Conservation (phyloP, 2,888 invertebrate genomes). For the Lobophora halterata region DNA sequence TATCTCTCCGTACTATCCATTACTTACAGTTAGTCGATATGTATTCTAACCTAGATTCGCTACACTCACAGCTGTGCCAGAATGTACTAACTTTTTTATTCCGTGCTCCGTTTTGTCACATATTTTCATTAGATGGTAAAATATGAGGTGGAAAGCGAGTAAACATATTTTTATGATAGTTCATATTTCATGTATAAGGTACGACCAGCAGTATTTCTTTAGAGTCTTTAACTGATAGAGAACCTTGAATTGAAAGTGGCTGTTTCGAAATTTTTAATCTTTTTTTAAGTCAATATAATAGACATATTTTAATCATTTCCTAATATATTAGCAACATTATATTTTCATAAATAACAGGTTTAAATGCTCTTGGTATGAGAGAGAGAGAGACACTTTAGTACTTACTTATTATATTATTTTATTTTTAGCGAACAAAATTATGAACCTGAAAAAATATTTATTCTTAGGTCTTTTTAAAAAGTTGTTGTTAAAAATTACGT, state of each 20-base stretch:
- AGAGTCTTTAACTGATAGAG: slow-evolving; percentile 7
- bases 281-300: no score
- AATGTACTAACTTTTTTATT: slow-evolving; percentile 37
- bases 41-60: slow-evolving; percentile 30
- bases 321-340: no score
- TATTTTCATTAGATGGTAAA: slow-evolving; percentile 43
- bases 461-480: slow-evolving; percentile 1
- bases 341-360: no score
- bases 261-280: no score
- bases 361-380: no score
- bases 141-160: slow-evolving; percentile 34
- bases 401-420: no score
- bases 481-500: slow-evolving; percentile 42
- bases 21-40: slow-evolving; percentile 25
- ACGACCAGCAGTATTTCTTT: slow-evolving; percentile 29
- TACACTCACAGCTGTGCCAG: slow-evolving; percentile 28
- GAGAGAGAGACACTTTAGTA: no score
- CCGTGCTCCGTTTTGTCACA: slow-evolving; percentile 36
- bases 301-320: no score
- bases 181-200: slow-evolving; percentile 25
- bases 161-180: slow-evolving; percentile 34
- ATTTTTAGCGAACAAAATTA: no score
- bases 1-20: slow-evolving; percentile 19
- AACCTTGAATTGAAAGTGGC: no score
- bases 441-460: no score